Evolutionary conservation across 2,888 invertebrate genomes (phyloP), one percentile per base, ranked within the genome.

Genomic region (Trachelus stipa): DNA sequence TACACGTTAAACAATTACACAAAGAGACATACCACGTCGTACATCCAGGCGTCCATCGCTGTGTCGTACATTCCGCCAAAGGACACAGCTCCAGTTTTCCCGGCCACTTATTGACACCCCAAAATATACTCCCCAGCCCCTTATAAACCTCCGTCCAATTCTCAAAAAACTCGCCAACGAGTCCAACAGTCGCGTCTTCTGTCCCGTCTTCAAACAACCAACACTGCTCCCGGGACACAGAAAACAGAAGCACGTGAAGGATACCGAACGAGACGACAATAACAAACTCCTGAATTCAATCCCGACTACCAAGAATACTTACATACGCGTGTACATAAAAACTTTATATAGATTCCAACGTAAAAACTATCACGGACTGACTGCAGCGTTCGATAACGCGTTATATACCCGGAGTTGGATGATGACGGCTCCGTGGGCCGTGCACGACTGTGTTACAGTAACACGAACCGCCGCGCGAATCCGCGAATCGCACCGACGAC

Each of bases 11-110:
- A 56, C 6, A 23, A 56, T 56, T 56, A 56, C 40, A 40, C 56
- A 30, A 71, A 30, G 31, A 75, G 31, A 75, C 91, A 82, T 90
- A 91, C 91, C 91, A 90, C 90, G 82, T 91, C 91, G 84, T 90
- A 90, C 88, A 91, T 91, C 91, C 91, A 91, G 81, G 90, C 86
- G 82, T 91, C 91, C 91, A 91, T 91, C 84, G 86, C 84, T 79
- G 87, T 87, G 81, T 87, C 87, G 85, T 85, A 85, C 88, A 87
- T 87, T 75, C 82, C 84, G 56, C 9, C 56, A 9, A 56, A 23
- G 56, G 23, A 56, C 56, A 56, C 56, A 23, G 23, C 56, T 56
- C 56, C 56, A 56, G 23, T 56, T 56, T 56, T 6, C 23, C 56
- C 56, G 23, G 9, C 56, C 23, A 35, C 35, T 56, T 56, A 23